Conservation (phyloP, 2,888 invertebrate species). For the Mimas tiliae region DNA sequence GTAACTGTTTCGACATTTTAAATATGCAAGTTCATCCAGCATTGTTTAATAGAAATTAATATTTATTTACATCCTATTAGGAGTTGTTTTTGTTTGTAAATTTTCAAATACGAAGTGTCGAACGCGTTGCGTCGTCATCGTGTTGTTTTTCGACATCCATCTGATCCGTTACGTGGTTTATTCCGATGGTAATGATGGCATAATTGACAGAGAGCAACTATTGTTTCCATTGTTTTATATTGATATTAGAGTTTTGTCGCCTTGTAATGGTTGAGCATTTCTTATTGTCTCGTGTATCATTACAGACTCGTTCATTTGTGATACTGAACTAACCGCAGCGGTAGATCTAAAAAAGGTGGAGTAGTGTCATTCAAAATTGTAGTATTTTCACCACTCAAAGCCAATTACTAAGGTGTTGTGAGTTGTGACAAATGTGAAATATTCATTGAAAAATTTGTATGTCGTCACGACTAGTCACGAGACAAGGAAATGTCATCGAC, state of each 20-base stretch:
- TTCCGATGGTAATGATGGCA: slow-evolving; percentile 83
- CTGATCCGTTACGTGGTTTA: slow-evolving; percentile 80
- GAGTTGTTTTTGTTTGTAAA: slow-evolving; percentile 55
- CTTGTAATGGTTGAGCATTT: slow-evolving; percentile 75
- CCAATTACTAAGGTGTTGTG: slow-evolving; percentile 21
- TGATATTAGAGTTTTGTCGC: slow-evolving; percentile 83
- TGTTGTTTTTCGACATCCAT: slow-evolving; percentile 77
- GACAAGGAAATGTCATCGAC: not conserved
- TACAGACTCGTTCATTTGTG: slow-evolving; percentile 60
- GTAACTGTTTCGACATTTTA: slow-evolving; percentile 66
- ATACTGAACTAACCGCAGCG: slow-evolving; percentile 60
- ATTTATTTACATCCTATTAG: slow-evolving; percentile 56
- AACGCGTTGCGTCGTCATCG: slow-evolving; percentile 64
- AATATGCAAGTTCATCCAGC: slow-evolving; percentile 67
- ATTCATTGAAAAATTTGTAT: slow-evolving; percentile 18
- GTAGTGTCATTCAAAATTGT: slow-evolving; percentile 61
- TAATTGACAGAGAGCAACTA: slow-evolving; percentile 83
- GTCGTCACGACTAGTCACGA: not conserved
- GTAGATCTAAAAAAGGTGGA: slow-evolving; percentile 76
- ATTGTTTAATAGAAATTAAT: slow-evolving; percentile 42
- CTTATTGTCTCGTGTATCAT: slow-evolving; percentile 72
- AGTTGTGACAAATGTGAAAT: slow-evolving; percentile 35
- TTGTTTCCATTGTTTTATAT: slow-evolving; percentile 82
- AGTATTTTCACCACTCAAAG: slow-evolving; percentile 33
- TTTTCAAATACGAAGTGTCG: slow-evolving; percentile 41